Percentiles rank a stretch among this genome's conserved stretches.
Conservation (phyloP, 2,888 invertebrate genomes). For the Leptinotarsa peninsularis region DNA sequence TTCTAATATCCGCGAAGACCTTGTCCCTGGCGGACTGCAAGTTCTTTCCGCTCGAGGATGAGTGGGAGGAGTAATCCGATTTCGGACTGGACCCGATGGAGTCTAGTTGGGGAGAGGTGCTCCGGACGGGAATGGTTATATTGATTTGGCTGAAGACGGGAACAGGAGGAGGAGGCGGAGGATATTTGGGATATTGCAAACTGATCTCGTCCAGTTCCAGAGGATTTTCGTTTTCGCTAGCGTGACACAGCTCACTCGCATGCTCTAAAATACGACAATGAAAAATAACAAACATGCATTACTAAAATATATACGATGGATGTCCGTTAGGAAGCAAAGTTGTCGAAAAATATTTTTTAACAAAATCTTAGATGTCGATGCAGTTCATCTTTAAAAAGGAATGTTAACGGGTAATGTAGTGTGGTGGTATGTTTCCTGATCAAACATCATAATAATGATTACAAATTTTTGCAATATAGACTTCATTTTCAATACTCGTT, state of each 20-base stretch:
- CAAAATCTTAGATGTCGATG: no score
- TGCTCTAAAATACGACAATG: slow-evolving; percentile 59
- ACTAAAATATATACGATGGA: slow-evolving; percentile 6
- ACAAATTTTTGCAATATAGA: no score
- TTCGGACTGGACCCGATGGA: slow-evolving; percentile 57
- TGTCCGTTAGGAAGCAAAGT: no score
- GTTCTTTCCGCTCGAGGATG: slow-evolving; percentile 52
- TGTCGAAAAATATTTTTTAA: no score
- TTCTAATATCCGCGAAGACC: slow-evolving; percentile 50
- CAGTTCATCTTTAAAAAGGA: no score
- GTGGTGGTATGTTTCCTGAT: no score
- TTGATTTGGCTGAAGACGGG: slow-evolving; percentile 54
- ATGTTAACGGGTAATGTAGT: no score
- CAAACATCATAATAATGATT: no score
- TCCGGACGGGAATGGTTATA: slow-evolving; percentile 53
- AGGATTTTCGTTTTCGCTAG: slow-evolving; percentile 48
- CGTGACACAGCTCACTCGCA: slow-evolving; percentile 52
- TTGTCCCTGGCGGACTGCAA: slow-evolving; percentile 50
- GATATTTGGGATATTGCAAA: slow-evolving; percentile 48
- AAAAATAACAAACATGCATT: slow-evolving; percentile 33
- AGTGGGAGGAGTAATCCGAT: slow-evolving; percentile 56
- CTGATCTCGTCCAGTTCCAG: slow-evolving; percentile 49
- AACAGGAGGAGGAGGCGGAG: slow-evolving; percentile 49
- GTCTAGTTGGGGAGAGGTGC: slow-evolving; percentile 52
- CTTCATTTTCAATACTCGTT: no score